Evolutionary conservation across 2,888 invertebrate genomes (phyloP).

Genomic region (Pyrochroa serraticornis): DNA sequence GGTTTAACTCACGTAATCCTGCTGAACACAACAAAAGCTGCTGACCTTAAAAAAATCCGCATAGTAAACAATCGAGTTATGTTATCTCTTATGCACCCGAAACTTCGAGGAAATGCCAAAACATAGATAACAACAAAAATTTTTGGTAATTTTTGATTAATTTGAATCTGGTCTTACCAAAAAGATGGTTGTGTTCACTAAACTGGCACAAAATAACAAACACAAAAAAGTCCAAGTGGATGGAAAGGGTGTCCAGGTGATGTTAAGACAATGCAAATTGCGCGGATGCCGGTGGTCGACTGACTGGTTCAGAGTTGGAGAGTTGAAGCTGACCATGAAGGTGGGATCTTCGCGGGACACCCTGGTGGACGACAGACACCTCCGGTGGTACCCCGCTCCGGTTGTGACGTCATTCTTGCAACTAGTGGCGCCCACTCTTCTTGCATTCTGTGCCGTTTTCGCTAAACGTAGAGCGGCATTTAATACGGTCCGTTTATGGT

Average conservation of each 20-base stretch:
- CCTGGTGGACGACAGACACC: constrained; percentile 27
- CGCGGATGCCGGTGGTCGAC: constrained; percentile 40
- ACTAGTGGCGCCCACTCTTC: constrained; percentile 20
- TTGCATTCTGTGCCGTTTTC: constrained; percentile 11
- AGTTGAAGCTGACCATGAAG: constrained; percentile 35
- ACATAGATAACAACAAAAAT: too few relatives aligned
- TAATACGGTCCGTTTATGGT: constrained; percentile 5
- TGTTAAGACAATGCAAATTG: constrained; percentile 14
- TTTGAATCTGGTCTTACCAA: not conserved
- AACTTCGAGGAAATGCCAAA: too few relatives aligned
- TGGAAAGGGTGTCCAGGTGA: constrained; percentile 11
- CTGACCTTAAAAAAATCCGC: not conserved
- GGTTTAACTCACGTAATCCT: too few relatives aligned
- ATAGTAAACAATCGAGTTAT: not conserved
- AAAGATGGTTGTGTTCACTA: too few relatives aligned
- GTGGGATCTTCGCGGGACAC: constrained; percentile 36
- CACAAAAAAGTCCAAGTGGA: constrained; percentile 3
- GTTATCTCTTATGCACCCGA: too few relatives aligned
- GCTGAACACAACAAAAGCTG: not conserved
- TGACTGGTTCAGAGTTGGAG: constrained; percentile 19
- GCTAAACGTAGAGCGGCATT: not conserved
- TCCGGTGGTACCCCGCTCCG: constrained; percentile 17
- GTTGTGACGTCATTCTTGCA: constrained; percentile 23
- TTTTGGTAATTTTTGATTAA: not conserved
- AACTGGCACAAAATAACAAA: not conserved